These are phyloP conservation scores for Troides oblongomaculatus DNA, from an alignment of 2,888 invertebrate genomes.

Conservation along the genomic window DNA sequence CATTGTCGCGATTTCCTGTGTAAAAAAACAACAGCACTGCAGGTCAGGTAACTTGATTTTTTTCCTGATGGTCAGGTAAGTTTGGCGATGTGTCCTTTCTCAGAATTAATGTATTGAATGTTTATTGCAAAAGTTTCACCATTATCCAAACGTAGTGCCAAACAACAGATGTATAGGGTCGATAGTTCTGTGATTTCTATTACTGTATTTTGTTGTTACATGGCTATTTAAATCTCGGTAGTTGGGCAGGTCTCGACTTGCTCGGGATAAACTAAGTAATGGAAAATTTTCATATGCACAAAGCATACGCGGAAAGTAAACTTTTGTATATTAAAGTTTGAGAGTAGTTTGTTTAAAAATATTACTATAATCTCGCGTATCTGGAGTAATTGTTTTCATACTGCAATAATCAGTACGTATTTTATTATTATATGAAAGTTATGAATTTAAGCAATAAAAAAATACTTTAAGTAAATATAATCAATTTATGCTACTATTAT, in stretches of 20 bases:
- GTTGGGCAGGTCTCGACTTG: constrained; percentile 35
- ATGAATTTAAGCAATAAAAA: no score
- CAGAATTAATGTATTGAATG: constrained; percentile 45
- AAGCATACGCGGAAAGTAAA: not conserved
- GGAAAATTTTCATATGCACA: not conserved
- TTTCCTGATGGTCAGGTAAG: constrained; percentile 52
- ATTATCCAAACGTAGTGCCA: constrained; percentile 24
- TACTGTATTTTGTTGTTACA: constrained; percentile 5
- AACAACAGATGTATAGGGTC: constrained; percentile 41
- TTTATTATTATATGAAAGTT: no score
- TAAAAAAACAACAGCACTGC: constrained; percentile 50
- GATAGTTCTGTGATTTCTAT: constrained; percentile 31
- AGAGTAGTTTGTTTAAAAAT: no score
- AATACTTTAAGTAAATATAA: no score
- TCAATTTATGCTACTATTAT: no score
- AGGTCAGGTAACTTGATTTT: constrained; percentile 61
- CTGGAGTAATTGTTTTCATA: no score
- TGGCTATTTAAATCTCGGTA: constrained; percentile 31
- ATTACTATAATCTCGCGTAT: no score
- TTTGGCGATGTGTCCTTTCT: constrained; percentile 51
- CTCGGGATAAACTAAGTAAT: constrained; percentile 21
- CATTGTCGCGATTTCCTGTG: constrained; percentile 71
- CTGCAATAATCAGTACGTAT: no score
- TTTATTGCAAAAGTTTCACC: constrained; percentile 40
- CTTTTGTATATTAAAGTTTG: not conserved